phyloP scores from a whole-genome alignment of 2,113 vertebrate genomes.

The Girardinichthys multiradiatus region DNA sequence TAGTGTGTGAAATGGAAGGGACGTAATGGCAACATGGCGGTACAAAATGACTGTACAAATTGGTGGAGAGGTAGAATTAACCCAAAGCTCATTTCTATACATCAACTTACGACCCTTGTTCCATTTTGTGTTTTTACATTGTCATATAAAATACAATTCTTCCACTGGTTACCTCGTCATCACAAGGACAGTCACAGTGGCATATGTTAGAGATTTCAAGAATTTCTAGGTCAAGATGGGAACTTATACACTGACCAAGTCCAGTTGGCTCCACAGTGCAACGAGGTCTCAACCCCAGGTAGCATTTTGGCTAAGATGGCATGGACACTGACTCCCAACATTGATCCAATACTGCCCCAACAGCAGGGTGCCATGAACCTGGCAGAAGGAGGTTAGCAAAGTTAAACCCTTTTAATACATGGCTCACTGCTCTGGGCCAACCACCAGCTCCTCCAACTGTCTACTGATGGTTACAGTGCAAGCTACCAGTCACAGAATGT shows the following conservation, averaged over 20 bases:
- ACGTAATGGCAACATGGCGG: too few species aligned
- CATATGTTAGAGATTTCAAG: neutral
- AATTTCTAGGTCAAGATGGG: constrained; percentile 1
- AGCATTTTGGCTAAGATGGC: constrained; percentile 72
- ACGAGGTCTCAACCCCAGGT: constrained; percentile 80
- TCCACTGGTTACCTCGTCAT: neutral
- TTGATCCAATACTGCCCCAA: constrained; percentile 95
- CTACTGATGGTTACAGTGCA: constrained; percentile 51
- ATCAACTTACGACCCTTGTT: neutral
- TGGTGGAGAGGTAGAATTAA: neutral
- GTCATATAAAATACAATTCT: neutral
- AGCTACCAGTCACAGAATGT: constrained; percentile 64
- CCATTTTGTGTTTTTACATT: neutral
- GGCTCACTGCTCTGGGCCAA: constrained; percentile 90
- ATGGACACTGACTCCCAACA: constrained; percentile 85
- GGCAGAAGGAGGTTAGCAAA: constrained; percentile 98
- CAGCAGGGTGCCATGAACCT: constrained; percentile 91
- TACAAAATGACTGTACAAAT: too few species aligned
- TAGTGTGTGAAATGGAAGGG: too few species aligned
- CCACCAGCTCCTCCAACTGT: constrained; percentile 82
- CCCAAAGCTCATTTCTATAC: neutral
- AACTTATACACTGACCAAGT: constrained; percentile 18
- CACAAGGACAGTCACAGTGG: neutral
- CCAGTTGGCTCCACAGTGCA: constrained; percentile 46
- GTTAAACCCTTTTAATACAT: constrained; percentile 98